Conservation (phyloP, 2,797 vertebrate species). For the Manis crassicaudata region DNA sequence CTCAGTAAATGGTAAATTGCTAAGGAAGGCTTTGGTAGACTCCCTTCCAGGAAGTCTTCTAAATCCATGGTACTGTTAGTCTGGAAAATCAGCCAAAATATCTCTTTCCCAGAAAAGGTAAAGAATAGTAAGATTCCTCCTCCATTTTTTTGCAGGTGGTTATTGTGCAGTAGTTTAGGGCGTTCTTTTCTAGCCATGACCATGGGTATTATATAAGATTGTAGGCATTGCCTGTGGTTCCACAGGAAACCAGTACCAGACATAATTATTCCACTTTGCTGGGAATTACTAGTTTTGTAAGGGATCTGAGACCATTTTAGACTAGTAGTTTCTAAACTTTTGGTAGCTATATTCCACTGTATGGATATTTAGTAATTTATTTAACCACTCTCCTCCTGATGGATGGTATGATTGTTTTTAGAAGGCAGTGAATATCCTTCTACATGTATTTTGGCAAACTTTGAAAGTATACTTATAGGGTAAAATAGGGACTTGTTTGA, state of each 20-base stretch:
- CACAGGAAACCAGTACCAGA: not conserved
- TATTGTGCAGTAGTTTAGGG: not conserved
- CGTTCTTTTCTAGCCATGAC: not conserved
- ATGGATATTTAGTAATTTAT: constrained; percentile 1
- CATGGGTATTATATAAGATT: not conserved
- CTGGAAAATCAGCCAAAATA: not conserved
- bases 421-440: not conserved
- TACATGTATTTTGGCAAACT: constrained; percentile 17
- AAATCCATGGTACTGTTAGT: not conserved
- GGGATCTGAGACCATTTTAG: not conserved
- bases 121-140: not conserved
- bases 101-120: not conserved
- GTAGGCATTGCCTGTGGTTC: not conserved
- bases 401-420: not conserved
- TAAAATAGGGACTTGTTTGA: constrained; percentile 10
- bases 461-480: not conserved
- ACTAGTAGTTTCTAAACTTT: not conserved
- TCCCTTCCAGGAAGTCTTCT: not conserved
- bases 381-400: not conserved
- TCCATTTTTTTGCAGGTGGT: not conserved
- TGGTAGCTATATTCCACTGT: not conserved
- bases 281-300: not conserved
- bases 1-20: not conserved
- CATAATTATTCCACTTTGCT: not conserved
- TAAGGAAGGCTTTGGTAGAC: constrained; percentile 2